A percentile compares a stretch with the other conserved stretches of the same genome.
phyloP scores from a whole-genome alignment of 2,797 vertebrate species.

The Pseudopleuronectes americanus region DNA sequence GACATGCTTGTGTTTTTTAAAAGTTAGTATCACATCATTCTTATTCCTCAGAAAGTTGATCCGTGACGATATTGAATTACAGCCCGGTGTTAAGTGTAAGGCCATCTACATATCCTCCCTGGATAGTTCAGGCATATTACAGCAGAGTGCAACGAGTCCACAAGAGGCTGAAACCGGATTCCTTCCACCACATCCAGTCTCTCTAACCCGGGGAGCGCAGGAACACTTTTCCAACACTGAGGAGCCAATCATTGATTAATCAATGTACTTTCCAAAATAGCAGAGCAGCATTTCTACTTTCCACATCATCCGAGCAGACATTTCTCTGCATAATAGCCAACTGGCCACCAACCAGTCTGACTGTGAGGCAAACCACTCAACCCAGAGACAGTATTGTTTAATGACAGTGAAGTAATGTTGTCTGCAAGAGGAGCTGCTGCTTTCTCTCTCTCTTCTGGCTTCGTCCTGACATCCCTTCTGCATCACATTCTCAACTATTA shows the following conservation, averaged over 20 bases:
- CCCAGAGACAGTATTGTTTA: slow-evolving; percentile 39
- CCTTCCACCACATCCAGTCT: not conserved
- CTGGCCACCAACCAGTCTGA: slow-evolving; percentile 32
- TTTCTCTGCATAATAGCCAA: slow-evolving; percentile 22
- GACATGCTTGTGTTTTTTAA: too few species aligned
- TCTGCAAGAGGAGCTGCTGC: slow-evolving; percentile 17
- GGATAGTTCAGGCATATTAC: too few species aligned
- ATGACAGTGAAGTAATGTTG: slow-evolving; percentile 35
- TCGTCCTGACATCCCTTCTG: slow-evolving; percentile 13
- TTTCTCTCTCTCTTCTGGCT: slow-evolving; percentile 14
- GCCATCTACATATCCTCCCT: too few species aligned
- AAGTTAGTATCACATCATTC: too few species aligned
- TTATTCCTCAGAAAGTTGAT: too few species aligned
- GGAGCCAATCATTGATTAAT: not conserved
- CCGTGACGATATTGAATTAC: too few species aligned
- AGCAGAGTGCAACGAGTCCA: too few species aligned
- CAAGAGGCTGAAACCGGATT: too few species aligned
- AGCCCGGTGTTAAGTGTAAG: too few species aligned
- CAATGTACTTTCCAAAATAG: not conserved
- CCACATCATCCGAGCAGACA: not conserved
- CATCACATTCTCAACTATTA: slow-evolving; percentile 32
- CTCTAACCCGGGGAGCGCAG: slow-evolving; percentile 2
- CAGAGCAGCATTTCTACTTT: not conserved
- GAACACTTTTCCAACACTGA: slow-evolving; percentile 6
- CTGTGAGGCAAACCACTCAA: slow-evolving; percentile 28